Evolutionary conservation across 1,140 invertebrate species (phyloP).

Genomic region (Leptinotarsa texana): DNA sequence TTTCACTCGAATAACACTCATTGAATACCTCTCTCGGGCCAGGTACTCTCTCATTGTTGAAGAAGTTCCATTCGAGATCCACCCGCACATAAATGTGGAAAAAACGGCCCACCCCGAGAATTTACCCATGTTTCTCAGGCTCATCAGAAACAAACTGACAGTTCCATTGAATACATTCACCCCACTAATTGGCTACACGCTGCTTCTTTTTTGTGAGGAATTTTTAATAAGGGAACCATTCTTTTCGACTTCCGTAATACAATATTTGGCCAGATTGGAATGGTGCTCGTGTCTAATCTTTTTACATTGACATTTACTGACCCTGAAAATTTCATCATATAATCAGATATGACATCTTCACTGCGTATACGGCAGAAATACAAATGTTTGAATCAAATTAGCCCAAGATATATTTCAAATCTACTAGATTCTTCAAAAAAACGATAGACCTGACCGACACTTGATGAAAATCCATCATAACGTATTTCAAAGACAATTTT

Average conservation of each 20-base stretch:
- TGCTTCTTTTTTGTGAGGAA: background rate
- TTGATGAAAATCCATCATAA: too few species aligned
- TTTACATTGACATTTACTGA: too few species aligned
- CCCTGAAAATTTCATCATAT: too few species aligned
- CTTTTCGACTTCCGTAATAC: background rate
- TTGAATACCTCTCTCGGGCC: background rate
- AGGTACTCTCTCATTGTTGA: background rate
- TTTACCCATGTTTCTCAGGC: background rate
- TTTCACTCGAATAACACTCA: conserved; percentile 4
- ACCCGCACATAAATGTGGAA: conserved; percentile 2
- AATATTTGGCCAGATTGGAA: background rate
- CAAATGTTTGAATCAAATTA: too few species aligned
- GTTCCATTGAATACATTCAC: conserved; percentile 8
- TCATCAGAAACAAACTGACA: conserved; percentile 8
- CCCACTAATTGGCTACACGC: background rate
- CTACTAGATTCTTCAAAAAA: too few species aligned
- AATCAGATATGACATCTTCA: too few species aligned
- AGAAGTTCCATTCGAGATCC: background rate
- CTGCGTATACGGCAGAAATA: too few species aligned
- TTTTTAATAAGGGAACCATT: background rate
- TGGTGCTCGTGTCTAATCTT: background rate
- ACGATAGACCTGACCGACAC: too few species aligned
- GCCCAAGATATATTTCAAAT: too few species aligned
- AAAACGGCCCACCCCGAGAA: background rate
- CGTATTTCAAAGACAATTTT: too few species aligned